A percentile compares a stretch with the other conserved stretches of the same genome.
Evolutionary conservation across 2,888 invertebrate genomes (phyloP).

Genomic region (Synergus japonicus): DNA sequence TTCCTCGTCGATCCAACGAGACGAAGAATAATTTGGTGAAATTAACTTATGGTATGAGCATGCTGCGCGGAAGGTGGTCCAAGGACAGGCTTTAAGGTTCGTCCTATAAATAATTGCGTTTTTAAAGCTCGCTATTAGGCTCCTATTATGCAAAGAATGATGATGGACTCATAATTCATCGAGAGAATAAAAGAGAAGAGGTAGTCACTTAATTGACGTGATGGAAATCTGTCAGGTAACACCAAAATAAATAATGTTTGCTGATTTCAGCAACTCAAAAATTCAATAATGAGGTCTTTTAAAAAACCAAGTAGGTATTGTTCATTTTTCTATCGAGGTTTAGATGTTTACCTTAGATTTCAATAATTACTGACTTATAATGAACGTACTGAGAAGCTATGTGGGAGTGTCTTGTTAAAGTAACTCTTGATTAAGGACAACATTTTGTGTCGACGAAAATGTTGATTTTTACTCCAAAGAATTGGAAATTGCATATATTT

Average conservation of each 20-base stretch:
- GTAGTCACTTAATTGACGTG: slow-evolving; percentile 10
- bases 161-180: slow-evolving; percentile 11
- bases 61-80: slow-evolving; percentile 27
- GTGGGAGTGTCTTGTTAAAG: background rate
- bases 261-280: background rate
- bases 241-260: background rate
- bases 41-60: slow-evolving; percentile 31
- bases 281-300: slow-evolving; percentile 4
- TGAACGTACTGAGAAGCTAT: background rate
- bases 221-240: slow-evolving; percentile 15
- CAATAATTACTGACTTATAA: background rate
- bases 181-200: slow-evolving; percentile 5
- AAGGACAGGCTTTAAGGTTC: background rate
- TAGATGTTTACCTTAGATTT: background rate
- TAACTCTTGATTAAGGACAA: background rate
- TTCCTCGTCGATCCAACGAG: slow-evolving; percentile 6
- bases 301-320: background rate
- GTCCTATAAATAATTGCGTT: slow-evolving; percentile 31
- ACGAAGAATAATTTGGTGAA: slow-evolving; percentile 27
- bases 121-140: slow-evolving; percentile 25
- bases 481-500: too few relatives aligned
- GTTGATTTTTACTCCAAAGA: too few relatives aligned
- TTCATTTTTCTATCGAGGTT: background rate
- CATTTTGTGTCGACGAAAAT: too few relatives aligned
- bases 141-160: slow-evolving; percentile 38